Evolutionary conservation across 2,888 invertebrate species (phyloP), one percentile per base, ranked within the genome.

Genomic region (Erebia epiphron): DNA sequence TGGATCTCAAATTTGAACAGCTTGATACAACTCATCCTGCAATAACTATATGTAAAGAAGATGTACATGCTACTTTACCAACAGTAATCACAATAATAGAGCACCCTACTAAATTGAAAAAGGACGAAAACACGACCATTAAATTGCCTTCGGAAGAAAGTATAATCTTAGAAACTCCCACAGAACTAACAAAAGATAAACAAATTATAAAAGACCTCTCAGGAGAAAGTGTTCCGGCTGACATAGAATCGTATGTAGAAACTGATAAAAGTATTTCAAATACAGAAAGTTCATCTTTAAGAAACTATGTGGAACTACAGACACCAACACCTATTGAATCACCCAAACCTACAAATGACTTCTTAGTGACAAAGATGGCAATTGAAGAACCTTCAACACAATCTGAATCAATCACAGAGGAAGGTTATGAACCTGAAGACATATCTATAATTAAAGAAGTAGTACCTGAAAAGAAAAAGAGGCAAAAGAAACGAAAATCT

Each of bases 401-500:
- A 57, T 68, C 70, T 72, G 67, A 70, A 70, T 13, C 87, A 90
- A 61, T 87, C 93, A 18, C 77, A 70, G 76, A 94, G 18, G 77
- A 78, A 41, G 96, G 96, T n/a, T 97, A 97, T 80, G 96, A 97
- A 82, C 94, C 96, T 11, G 97, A 96, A 79, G 94, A 95, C 75
- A 91, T 95, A 74, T 95, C 95, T 1, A 88, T 95, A 26, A 93
- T 80, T 43, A 81, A 79, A 71, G 74, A 81, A 10, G 67, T 75
- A 50, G 77, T 80, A 52, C 80, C 85, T 11, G 86, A 86, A 35
- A 88, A 85, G 73, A 95, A 79, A 94, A 95, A 85, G 92, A 95
- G 86, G 82, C 94, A 86, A 73, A 94, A 82, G 83, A 93, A 82
- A 89, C 87, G 85, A 14, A 91, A 87, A 73, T 79, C 83, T 68